Base-by-base conservation (phyloP, 2,113 vertebrate genomes). In the Lamprotornis superbus region DNA sequence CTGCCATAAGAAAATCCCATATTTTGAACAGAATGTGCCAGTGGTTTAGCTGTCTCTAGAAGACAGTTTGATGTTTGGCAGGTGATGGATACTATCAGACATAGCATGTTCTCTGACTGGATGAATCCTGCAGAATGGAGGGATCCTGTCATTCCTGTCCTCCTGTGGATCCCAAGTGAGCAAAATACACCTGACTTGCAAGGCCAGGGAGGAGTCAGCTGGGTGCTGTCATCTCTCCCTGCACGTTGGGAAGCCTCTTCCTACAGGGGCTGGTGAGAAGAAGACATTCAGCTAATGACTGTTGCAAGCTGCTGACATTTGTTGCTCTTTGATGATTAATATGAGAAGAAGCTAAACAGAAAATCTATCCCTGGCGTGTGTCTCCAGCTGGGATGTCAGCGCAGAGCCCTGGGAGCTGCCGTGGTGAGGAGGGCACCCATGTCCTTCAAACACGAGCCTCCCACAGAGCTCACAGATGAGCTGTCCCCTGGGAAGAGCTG, bases 241-340 rank as follows among this genome's bases (percentile, higher is more conserved):
- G 69, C 57, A 0, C 1, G 1, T 30, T 67, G 46, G 31, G n/a
- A 39, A 87, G 14, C 69, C 50, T 77, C 42, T 83, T 94, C 52
- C 77, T 87, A 21, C 55, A 56, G 73, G 57, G 37, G 25, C 85
- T 42, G 61, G 52, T 57, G 82, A 57, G 63, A 63, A 83, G 65
- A 37, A 65, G 67, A 65, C n/a, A 2, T 86, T 89, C 76, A 52
- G 91, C 65, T 93, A 71, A 93, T 60, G 94, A 64, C 94, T 87
- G 59, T 53, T 75, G 78, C 64, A 63, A 78, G 76, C 67, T 92
- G 73, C 80, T 78, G 69, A 88, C 87, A 50, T 89, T 92, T 90
- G 90, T 92, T 89, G 69, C 81, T 90, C 91, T 92, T 87, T 94
- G 96, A 83, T 92, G 93, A 96, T 96, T 93, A 90, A 69, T 67